Evolutionary conservation across 2,113 vertebrate genomes (phyloP).

Genomic region (Myanophis thanlyinensis): DNA sequence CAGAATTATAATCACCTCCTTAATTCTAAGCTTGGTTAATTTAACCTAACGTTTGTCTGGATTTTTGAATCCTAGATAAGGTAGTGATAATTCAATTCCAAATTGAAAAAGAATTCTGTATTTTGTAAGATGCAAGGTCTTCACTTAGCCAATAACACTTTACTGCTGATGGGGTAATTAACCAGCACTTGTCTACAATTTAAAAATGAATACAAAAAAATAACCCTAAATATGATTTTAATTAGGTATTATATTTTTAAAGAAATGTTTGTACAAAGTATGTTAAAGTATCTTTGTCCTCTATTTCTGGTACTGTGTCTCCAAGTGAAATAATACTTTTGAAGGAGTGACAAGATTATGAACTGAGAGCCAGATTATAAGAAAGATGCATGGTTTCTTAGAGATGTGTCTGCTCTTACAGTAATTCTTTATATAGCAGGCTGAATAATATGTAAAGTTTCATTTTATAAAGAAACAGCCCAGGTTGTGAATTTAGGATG

Average conservation of each 20-base stretch:
- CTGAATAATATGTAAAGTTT: neutral
- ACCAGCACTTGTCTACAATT: neutral
- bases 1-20: neutral
- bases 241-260: neutral
- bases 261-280: neutral
- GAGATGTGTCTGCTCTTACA: neutral
- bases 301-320: neutral
- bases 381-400: neutral
- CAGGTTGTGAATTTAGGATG: neutral
- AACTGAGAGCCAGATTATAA: neutral
- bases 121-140: neutral
- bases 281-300: neutral
- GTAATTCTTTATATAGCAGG: neutral
- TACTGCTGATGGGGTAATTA: neutral
- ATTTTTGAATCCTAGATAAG: neutral
- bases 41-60: neutral
- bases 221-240: neutral
- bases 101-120: neutral
- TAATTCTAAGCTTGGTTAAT: neutral
- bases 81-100: neutral
- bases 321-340: neutral
- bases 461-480: neutral
- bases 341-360: neutral
- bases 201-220: neutral
- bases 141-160: neutral